Evolutionary conservation across 2,113 vertebrate genomes (phyloP).

Genomic region (Bujurquina vittata): DNA sequence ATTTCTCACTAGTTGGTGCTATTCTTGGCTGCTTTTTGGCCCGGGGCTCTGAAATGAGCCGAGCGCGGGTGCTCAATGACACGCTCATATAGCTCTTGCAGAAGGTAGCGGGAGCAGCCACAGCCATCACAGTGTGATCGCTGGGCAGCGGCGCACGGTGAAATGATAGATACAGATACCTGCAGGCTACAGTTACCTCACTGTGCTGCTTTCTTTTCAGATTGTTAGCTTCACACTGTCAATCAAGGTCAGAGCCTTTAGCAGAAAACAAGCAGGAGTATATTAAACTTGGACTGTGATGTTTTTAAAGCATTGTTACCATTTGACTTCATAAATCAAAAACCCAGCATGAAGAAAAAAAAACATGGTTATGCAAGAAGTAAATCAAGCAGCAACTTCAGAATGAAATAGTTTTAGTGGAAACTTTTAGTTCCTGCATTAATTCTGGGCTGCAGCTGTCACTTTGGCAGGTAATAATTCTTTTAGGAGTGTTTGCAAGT

Average conservation of each 20-base stretch:
- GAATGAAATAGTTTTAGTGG: conserved; percentile 13
- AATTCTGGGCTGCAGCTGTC: conserved; percentile 16
- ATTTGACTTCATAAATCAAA: conserved; percentile 36
- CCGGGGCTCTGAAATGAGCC: conserved; percentile 58
- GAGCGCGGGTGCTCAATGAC: conserved; percentile 58
- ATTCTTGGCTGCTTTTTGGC: conserved; percentile 55
- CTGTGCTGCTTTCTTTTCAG: conserved; percentile 13
- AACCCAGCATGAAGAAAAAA: background rate
- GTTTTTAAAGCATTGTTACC: conserved; percentile 32
- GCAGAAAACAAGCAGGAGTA: conserved; percentile 20
- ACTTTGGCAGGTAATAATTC: conserved; percentile 26
- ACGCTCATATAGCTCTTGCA: conserved; percentile 42
- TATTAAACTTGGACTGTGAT: conserved; percentile 25
- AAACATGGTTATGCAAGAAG: background rate
- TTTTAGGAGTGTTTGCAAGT: conserved; percentile 1
- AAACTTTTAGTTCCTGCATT: conserved; percentile 10
- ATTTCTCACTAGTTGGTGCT: conserved; percentile 63
- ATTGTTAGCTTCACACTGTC: conserved; percentile 46
- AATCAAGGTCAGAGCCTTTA: conserved; percentile 43
- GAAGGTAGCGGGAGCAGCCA: conserved; percentile 22
- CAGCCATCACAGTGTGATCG: conserved; percentile 50
- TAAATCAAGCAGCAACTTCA: background rate
- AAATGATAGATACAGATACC: conserved; percentile 51
- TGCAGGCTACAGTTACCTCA: conserved; percentile 54
- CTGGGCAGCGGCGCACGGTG: conserved; percentile 40